Evolutionary conservation across 2,113 vertebrate species (phyloP).

Genomic region (Tylochromis polylepis): DNA sequence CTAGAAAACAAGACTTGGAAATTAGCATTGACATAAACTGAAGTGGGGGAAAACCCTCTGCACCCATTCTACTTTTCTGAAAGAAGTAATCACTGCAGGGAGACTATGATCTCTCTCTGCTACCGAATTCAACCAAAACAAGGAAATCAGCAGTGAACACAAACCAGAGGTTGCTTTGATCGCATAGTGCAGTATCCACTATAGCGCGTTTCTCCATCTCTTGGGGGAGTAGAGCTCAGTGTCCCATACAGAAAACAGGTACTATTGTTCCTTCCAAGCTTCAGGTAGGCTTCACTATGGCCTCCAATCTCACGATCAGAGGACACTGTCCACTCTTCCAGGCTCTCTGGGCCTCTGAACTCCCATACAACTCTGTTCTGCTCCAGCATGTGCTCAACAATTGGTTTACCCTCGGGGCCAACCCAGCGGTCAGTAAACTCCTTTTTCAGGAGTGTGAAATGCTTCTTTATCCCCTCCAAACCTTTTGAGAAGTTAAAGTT

Average conservation of each 20-base stretch:
- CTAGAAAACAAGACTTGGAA: constrained; percentile 50
- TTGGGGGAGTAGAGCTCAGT: constrained; percentile 76
- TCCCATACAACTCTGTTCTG: constrained; percentile 87
- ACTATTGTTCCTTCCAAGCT: constrained; percentile 79
- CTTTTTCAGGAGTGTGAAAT: constrained; percentile 75
- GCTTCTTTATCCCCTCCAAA: constrained; percentile 75
- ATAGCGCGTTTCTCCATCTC: constrained; percentile 84
- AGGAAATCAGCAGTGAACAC: constrained; percentile 32
- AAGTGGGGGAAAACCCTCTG: no score
- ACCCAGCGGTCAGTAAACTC: constrained; percentile 67
- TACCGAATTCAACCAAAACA: background rate
- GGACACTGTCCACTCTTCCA: constrained; percentile 83
- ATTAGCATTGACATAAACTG: background rate
- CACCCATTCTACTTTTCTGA: background rate
- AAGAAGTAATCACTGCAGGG: background rate
- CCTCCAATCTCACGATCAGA: constrained; percentile 89
- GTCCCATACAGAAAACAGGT: constrained; percentile 83
- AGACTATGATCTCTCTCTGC: background rate
- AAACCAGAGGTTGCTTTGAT: constrained; percentile 76
- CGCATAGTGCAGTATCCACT: constrained; percentile 90
- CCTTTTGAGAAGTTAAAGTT: constrained; percentile 78
- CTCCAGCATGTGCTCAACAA: constrained; percentile 74
- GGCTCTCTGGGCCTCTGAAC: constrained; percentile 82
- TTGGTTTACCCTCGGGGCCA: constrained; percentile 74
- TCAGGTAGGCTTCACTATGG: constrained; percentile 81